Evolutionary conservation across 92 coral and sea anemone species (phyloP).

Genomic region (Parazoanthus darwini): DNA sequence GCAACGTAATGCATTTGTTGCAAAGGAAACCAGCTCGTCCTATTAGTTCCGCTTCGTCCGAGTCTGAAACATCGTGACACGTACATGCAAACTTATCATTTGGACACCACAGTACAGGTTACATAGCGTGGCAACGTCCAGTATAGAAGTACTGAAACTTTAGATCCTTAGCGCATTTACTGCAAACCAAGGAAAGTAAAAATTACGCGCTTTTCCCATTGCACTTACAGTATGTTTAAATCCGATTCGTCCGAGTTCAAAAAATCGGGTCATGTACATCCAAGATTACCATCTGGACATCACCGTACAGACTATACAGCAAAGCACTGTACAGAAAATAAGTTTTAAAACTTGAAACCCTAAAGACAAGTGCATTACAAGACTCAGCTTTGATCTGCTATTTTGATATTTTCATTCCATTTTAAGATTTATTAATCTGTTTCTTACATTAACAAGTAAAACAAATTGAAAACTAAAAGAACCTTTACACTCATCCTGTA

Average conservation of each 20-base stretch:
- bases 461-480: neutral
- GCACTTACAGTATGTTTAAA: no score
- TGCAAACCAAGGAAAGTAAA: no score
- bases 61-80: neutral
- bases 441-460: neutral
- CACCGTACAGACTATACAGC: neutral
- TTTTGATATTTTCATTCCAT: no score
- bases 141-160: no score
- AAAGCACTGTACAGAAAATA: no score
- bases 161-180: no score
- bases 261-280: neutral
- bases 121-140: neutral
- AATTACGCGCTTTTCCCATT: no score
- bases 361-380: no score
- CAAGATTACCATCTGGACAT: neutral
- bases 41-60: conserved; percentile 15
- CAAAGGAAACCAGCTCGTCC: conserved; percentile 26
- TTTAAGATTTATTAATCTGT: no score
- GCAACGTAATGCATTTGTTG: conserved; percentile 15
- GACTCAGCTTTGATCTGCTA: no score
- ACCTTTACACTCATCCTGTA: conserved; percentile 29
- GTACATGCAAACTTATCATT: neutral
- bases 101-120: neutral
- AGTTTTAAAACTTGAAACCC: no score
- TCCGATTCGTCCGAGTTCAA: neutral